Evolutionary conservation across 92 coral and sea anemone species (phyloP), one percentile per base, ranked within the genome.

Genomic region (Epizoanthus ramosus): DNA sequence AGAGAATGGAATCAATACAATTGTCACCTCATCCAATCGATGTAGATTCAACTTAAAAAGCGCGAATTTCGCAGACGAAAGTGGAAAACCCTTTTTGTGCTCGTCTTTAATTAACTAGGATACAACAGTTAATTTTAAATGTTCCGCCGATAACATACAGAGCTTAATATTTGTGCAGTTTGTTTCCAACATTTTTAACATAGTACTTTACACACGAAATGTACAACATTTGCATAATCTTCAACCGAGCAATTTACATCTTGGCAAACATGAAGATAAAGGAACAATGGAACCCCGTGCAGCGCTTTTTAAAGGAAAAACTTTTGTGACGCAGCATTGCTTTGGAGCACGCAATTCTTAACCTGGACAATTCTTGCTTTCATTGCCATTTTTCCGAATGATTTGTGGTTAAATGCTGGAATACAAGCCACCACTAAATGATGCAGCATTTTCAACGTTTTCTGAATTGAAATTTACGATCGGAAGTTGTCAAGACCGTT

Each of bases 221-320:
- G 82, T 77, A 77, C 71, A 43, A 63, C 82, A 77, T 77, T 77
- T 77, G 82, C 82, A 77, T 77, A 77, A 60, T 77, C 68, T 58
- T 60, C 31, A n/a, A 56, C 43, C 63, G 71, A 52, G 65, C 41
- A 77, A 61, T 77, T 60, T 77, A 77, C 82, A 77, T 77, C 24
- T 77, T 61, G 58, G 71, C 82, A 77, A 75, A 77, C 82, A 59
- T 31, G 6, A 56, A 39, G 57, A 41, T 12, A 37, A 58, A 74
- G 35, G 37, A 59, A 77, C 82, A 77, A 77, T 77, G 18, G 21
- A 24, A 35, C 82, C 71, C 82, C 53, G 71, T 77, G 82, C 58
- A 63, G 82, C 82, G 47, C 19, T 61, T 50, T 50, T 50, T 77
- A 35, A n/a, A 61, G 16, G 28, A 77, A 43, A 57, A 74, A 74